Percentiles rank a stretch among this genome's conserved stretches.
These are phyloP conservation scores for Zophobas morio DNA, from an alignment of 1,140 invertebrate genomes.

Conservation along the genomic window DNA sequence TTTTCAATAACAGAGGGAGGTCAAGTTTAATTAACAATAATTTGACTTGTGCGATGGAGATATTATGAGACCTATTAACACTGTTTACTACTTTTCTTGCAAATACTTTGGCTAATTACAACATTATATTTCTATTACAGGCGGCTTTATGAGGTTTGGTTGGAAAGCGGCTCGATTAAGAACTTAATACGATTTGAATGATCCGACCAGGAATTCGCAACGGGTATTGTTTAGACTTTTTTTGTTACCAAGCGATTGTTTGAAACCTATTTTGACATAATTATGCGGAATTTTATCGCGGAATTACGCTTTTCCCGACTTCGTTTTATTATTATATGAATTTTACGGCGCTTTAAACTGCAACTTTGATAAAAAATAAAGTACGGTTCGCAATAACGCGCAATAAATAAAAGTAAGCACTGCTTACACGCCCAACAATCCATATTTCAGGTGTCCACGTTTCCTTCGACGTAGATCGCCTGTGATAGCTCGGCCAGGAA, in stretches of 20 bases:
- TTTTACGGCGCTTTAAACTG: neutral
- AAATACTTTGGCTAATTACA: slow-evolving; percentile 15
- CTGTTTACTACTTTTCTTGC: slow-evolving; percentile 9
- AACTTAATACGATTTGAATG: no score
- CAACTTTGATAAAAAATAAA: neutral
- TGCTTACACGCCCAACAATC: neutral
- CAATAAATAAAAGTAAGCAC: neutral
- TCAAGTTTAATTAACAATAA: slow-evolving; percentile 30
- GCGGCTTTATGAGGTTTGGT: no score
- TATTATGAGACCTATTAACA: slow-evolving; percentile 34
- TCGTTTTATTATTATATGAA: neutral
- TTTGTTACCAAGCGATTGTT: no score
- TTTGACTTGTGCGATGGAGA: slow-evolving; percentile 14
- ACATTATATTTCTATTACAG: slow-evolving; percentile 3
- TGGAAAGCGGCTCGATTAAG: no score
- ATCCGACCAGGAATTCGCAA: no score
- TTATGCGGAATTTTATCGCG: neutral
- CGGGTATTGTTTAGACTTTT: no score
- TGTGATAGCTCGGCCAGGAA: slow-evolving; percentile 3
- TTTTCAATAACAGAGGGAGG: slow-evolving; percentile 23
- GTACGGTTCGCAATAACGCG: neutral
- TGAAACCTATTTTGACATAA: neutral
- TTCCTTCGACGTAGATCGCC: neutral
- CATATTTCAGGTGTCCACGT: neutral
- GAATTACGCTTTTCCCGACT: neutral